These are phyloP conservation scores for Vulpes lagopus DNA, from an alignment of 2,113 vertebrate genomes.

Conservation along the genomic window DNA sequence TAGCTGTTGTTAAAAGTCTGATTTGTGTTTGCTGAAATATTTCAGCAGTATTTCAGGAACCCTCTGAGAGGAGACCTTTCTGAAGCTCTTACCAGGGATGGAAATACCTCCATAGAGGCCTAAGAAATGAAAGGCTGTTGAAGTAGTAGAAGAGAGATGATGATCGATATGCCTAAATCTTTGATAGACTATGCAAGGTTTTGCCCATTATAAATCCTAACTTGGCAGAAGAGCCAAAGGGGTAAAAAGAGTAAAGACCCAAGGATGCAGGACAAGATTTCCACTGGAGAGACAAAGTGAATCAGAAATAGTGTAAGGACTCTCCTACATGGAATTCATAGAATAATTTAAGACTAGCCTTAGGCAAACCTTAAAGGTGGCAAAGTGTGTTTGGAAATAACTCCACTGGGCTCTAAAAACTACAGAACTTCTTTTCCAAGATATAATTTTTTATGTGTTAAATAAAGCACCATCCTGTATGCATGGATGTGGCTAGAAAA, in stretches of 20 bases:
- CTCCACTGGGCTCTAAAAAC: background rate
- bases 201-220: background rate
- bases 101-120: background rate
- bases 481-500: background rate
- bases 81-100: background rate
- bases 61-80: slow-evolving; percentile 43
- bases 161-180: slow-evolving; percentile 47
- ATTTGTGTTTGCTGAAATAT: slow-evolving; percentile 68
- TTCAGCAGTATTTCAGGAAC: slow-evolving; percentile 69
- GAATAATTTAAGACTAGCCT: too few species aligned
- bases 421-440: background rate
- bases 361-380: background rate
- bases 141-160: background rate
- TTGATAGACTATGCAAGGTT: background rate
- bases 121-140: background rate
- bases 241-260: background rate
- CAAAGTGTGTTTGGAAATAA: background rate
- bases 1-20: slow-evolving; percentile 60
- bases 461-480: background rate
- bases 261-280: slow-evolving; percentile 12
- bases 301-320: background rate
- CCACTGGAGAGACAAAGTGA: background rate
- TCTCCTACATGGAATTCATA: background rate
- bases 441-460: background rate
- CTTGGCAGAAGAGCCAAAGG: background rate